Base-by-base conservation (phyloP, 2,888 invertebrate species). In the Barypeithes pellucidus region DNA sequence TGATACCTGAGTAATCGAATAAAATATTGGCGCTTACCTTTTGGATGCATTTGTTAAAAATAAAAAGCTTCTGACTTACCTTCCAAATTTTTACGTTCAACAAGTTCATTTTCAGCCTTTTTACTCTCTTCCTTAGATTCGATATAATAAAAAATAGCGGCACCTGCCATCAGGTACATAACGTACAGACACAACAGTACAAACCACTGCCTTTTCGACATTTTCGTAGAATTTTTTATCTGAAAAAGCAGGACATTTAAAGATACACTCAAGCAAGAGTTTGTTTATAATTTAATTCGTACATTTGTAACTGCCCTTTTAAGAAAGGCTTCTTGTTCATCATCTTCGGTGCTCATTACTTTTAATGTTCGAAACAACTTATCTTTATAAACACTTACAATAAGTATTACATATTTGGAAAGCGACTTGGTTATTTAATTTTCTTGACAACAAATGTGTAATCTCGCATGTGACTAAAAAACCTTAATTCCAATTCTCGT, bases 141-240 rank as follows among this genome's bases (percentile, higher is more conserved):
- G 79, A 95, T 92, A 82, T 92, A 91, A 87, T 94, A 94, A 85
- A 95, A 96, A 79, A 95, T 92, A 76, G 91, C 92, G n/a, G 95
- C 95, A 9, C 95, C 96, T 73, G 95, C 89, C 80, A 95, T 87
- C n/a, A 83, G 68, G 76, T 82, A 83, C 14, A 81, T 66, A 22
- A 79, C 78, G 71, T 81, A 82, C 33, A 82, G 68, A 67, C 82
- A 80, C 29, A 83, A 75, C 22, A 82, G 73, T 18, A 81, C 76
- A 24, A 81, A 77, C 81, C 82, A 82, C 75, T 82, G 79, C 75
- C 80, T 82, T 76, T 81, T 82, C 50, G 82, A 82, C 83, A 83
- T 83, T 77, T 69, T 43, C 8, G 67, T 8, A 18, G 36, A 33
- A 9, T 60, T 67, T 36, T 45, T 20, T 20, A 60, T 67, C 67